These are phyloP conservation scores for Tachysurus vachellii DNA, from an alignment of 2,113 vertebrate species.

Conservation along the genomic window DNA sequence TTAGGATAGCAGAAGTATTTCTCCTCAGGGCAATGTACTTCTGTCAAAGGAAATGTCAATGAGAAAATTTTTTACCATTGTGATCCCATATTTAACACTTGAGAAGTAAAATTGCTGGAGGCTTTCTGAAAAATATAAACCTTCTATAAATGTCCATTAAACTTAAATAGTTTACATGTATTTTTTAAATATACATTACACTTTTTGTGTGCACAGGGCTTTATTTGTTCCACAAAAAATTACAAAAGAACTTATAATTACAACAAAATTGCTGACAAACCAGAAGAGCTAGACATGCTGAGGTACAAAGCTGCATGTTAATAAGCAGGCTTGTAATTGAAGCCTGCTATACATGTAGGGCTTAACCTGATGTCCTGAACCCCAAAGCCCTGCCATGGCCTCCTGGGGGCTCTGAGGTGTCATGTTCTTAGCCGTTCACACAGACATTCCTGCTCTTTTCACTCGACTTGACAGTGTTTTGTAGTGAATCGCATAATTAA, in stretches of 20 bases:
- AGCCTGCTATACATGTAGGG: constrained; percentile 42
- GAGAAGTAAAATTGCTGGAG: not conserved
- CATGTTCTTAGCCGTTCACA: constrained; percentile 59
- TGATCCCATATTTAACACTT: constrained; percentile 13
- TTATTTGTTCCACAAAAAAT: not conserved
- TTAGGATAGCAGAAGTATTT: constrained; percentile 41
- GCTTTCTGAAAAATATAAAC: not conserved
- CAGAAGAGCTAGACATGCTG: constrained; percentile 22
- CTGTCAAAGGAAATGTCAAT: constrained; percentile 19
- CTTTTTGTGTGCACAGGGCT: not conserved
- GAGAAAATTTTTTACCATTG: not conserved
- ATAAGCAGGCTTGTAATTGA: constrained; percentile 49
- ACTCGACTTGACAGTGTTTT: constrained; percentile 80
- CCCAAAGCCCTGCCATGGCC: constrained; percentile 39
- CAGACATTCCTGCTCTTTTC: constrained; percentile 79
- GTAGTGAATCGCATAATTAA: constrained; percentile 82
- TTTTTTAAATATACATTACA: not conserved
- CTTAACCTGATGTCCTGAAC: constrained; percentile 48
- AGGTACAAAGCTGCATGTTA: constrained; percentile 40
- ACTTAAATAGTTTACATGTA: not conserved
- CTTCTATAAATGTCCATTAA: not conserved
- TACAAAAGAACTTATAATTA: constrained; percentile 34
- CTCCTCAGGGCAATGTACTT: constrained; percentile 30
- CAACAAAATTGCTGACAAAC: constrained; percentile 46
- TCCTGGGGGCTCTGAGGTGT: constrained; percentile 54